Evolutionary conservation across 1,140 invertebrate species (phyloP), one percentile per base, ranked within the genome.

Genomic region (Brachionus rubens): DNA sequence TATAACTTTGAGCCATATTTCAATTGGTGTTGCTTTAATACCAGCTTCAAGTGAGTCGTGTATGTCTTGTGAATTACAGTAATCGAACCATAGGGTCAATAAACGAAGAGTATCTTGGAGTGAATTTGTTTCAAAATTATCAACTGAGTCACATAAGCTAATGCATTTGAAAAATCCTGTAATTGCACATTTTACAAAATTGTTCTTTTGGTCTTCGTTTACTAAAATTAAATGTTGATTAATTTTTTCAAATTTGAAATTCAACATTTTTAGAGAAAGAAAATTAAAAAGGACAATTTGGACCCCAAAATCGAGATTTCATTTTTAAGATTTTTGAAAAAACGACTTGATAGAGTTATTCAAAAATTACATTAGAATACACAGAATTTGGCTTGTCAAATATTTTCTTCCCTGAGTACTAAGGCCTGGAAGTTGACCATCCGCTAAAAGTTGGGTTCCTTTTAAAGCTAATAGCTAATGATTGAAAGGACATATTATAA

Each of bases 1-100:
- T 79, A 99, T 98, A 0, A 99, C 88, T 88, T 99, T 96, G 1
- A 99, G 86, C 97, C 97, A 99, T 10, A 94, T 98, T 80, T 98
- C 95, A 75, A 98, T 94, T 80, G 96, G 92, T 33, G 98, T 94
- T 0, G 90, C 89, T 78, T 92, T 89, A 48, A 98, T 91, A 0
- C 94, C 94, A 78, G 97, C 94, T 0, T 90, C 88, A 16, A 99
- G 88, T 0, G 93, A 93, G 75, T 97, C 92, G 81, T 96, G 91
- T 14, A 76, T 76, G 19, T 70, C 28, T 59, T 47, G 26, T 1
- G 21, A 28, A 24, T 77, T 72, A 52, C 83, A 83, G 78, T 82
- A 83, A 70, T 85, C 83, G 81, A 85, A 85, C 83, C 82, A 83
- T 56, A 85, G 52, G 0, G 83, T 85, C 50, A 85, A 65, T 26